Percentiles rank a stretch among this genome's conserved stretches.
These are phyloP conservation scores for Stenotaenia linearis DNA, from an alignment of 2,888 invertebrate species.

Conservation along the genomic window DNA sequence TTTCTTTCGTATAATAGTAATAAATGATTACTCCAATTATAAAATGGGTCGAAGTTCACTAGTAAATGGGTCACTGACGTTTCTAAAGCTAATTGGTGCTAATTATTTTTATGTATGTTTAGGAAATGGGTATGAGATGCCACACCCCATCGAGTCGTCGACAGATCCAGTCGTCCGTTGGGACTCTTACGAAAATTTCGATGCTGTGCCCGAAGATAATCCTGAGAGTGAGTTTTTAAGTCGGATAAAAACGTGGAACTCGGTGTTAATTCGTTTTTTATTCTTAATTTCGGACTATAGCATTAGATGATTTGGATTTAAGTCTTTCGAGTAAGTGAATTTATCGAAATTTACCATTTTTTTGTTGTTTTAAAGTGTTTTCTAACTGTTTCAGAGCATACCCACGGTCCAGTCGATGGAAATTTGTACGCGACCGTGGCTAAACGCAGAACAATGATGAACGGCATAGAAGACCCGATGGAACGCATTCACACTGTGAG, in stretches of 20 bases:
- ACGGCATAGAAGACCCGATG: constrained; percentile 8
- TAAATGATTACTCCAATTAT: neutral
- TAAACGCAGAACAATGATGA: constrained; percentile 44
- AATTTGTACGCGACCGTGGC: constrained; percentile 70
- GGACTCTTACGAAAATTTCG: constrained; percentile 68
- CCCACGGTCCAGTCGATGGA: constrained; percentile 80
- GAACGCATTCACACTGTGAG: constrained; percentile 66
- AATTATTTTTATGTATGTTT: constrained; percentile 26
- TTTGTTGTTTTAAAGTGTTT: neutral
- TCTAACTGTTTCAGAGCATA: constrained; percentile 51
- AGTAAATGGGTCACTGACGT: neutral
- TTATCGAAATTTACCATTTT: neutral
- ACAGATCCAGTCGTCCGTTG: constrained; percentile 66
- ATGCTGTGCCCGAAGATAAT: constrained; percentile 40
- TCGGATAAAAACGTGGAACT: neutral
- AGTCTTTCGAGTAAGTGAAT: neutral
- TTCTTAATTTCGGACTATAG: neutral
- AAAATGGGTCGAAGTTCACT: neutral
- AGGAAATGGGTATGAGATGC: constrained; percentile 37
- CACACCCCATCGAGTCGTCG: constrained; percentile 42
- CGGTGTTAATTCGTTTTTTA: neutral
- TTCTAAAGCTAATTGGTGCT: constrained; percentile 2
- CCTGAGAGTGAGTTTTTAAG: constrained; percentile 40
- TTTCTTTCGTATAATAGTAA: too few relatives aligned
- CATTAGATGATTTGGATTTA: constrained; percentile 17